Percentiles rank a stretch among this genome's conserved stretches.
These are phyloP conservation scores for Chiroxiphia lanceolata DNA, from an alignment of 2,797 vertebrate species.

Conservation along the genomic window DNA sequence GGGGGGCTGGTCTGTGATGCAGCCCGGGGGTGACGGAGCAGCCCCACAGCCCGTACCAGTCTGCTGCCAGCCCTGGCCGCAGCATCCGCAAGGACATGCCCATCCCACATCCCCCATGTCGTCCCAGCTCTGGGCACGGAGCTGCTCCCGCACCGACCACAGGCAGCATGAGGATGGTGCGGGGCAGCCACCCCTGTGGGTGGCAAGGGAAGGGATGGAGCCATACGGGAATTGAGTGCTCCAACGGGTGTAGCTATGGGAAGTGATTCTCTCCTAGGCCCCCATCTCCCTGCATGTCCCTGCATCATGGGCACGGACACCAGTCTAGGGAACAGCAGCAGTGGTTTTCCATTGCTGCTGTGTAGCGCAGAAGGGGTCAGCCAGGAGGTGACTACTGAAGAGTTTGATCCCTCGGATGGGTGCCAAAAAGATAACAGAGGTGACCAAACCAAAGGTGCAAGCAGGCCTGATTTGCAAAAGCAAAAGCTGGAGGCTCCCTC, in stretches of 20 bases:
- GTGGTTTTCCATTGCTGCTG: conserved; percentile 4
- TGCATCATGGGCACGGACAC: not conserved
- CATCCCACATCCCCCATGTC: not conserved
- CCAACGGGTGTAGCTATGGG: fast-evolving
- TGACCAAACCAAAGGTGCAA: not conserved
- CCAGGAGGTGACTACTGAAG: not conserved
- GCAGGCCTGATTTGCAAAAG: not conserved
- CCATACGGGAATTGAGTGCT: not conserved
- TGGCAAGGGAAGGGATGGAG: not conserved
- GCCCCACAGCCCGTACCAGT: not conserved
- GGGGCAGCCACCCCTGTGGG: not conserved
- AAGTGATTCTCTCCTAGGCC: not conserved
- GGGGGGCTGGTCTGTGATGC: not conserved
- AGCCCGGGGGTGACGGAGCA: not conserved
- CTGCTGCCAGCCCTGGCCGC: not conserved
- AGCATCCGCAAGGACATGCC: not conserved
- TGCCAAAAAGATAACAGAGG: not conserved
- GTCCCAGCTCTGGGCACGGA: not conserved
- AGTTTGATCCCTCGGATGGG: not conserved
- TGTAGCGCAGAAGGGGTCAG: not conserved
- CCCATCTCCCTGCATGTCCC: not conserved
- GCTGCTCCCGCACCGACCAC: not conserved
- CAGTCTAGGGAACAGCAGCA: not conserved
- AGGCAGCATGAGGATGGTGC: not conserved
- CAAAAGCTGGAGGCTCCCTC: not conserved